Evolutionary conservation across 2,797 vertebrate genomes (phyloP), one percentile per base, ranked within the genome.

Genomic region (Chelmon rostratus): DNA sequence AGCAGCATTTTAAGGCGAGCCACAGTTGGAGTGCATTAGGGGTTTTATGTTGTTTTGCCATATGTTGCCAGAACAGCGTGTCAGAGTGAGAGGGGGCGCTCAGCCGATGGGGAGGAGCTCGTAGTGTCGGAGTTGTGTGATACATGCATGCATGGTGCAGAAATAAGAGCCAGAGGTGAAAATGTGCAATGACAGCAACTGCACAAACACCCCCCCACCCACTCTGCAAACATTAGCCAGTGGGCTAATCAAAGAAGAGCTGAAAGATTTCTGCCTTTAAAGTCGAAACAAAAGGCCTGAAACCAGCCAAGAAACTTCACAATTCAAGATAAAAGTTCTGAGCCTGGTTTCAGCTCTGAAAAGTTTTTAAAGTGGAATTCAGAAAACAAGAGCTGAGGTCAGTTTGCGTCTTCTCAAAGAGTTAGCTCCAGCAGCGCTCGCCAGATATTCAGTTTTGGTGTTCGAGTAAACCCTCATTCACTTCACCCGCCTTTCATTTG

Each of bases 51-150:
- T 82, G 79, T 89, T 83, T 87, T 57, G 77, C 79, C 83, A 73
- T 85, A 76, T 86, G 88, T 77, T 89, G 87, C 85, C 88, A 91
- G 86, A 80, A 73, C 78, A 64, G 73, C 85, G 86, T 86, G 81
- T 90, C 86, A 86, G 81, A 75, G 64, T 0, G 50, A 59, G 58
- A 16, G 56, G 13, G 64, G 10, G 61, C 64, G 8, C 79, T 83
- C 73, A 78, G 72, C 85, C 81, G 73, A 85, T 84, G 84, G 58
- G 68, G 67, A 80, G 62, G 44, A 74, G 15, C 69, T 84, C 65
- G 38, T 59, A 44, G 87, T 82, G 87, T 87, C 87, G 90, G 57
- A 70, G 13, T 49, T 38, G 56, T 42, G 57, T 1, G 40, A 68
- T 31, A n/a, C 21, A 31, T n/a, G 42, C 59, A 2, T 10, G 67